Evolutionary conservation across 2,797 vertebrate genomes (phyloP).

Genomic region (Odontamblyopus lacepedii): DNA sequence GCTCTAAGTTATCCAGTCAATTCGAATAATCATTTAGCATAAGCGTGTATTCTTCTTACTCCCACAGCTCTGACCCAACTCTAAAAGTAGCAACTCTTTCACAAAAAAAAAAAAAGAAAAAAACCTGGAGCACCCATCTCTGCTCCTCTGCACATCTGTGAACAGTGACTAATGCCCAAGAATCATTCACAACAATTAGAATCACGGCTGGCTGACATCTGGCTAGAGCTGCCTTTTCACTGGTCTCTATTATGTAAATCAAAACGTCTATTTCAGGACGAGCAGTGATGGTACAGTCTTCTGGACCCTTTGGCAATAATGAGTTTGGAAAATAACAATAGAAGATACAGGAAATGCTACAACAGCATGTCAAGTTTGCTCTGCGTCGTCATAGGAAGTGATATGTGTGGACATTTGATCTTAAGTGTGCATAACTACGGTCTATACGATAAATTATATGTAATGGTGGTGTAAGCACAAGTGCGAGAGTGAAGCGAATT

Average conservation of each 20-base stretch:
- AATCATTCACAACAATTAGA: constrained; percentile 81
- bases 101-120: constrained; percentile 17
- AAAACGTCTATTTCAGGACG: constrained; percentile 55
- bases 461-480: too few species aligned
- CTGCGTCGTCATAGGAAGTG: constrained; percentile 18
- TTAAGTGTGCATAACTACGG: constrained; percentile 17
- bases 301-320: constrained; percentile 32
- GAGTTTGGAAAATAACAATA: constrained; percentile 39
- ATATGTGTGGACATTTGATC: constrained; percentile 14
- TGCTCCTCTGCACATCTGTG: constrained; percentile 30
- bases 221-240: constrained; percentile 46
- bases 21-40: constrained; percentile 37
- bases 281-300: constrained; percentile 35
- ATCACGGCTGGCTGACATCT: constrained; percentile 66
- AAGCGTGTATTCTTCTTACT: constrained; percentile 36
- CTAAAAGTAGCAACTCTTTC: constrained; percentile 33
- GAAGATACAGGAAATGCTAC: constrained; percentile 22
- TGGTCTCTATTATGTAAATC: constrained; percentile 47
- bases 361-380: constrained; percentile 19
- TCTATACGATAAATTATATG: not conserved
- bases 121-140: not conserved
- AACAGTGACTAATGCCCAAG: constrained; percentile 54
- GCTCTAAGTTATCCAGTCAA: constrained; percentile 33
- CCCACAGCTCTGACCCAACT: constrained; percentile 23
- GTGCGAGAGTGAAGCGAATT: not conserved